Conservation (phyloP, 2,888 invertebrate species). For the Chrysopilus asiliformis region DNA sequence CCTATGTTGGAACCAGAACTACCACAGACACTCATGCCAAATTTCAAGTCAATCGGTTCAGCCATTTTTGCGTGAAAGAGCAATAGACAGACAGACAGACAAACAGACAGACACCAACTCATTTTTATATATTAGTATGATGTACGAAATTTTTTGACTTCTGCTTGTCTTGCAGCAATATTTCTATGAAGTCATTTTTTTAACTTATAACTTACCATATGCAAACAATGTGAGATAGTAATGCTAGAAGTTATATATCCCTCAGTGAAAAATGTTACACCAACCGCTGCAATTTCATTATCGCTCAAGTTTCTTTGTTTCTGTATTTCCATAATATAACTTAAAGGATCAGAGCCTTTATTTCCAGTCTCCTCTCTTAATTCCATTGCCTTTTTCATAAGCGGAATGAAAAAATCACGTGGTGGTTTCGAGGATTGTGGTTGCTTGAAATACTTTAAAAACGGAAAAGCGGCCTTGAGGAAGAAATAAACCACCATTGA, state of each 20-base stretch:
- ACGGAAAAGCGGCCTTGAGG: not conserved
- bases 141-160: too few relatives aligned
- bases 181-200: not conserved
- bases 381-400: conserved; percentile 23
- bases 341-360: conserved; percentile 28
- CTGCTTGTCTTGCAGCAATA: too few relatives aligned
- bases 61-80: too few relatives aligned
- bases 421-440: too few relatives aligned
- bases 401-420: conserved; percentile 21
- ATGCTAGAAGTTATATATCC: conserved; percentile 31
- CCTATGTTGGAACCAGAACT: too few relatives aligned
- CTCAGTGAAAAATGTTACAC: conserved; percentile 31
- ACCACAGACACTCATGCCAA: too few relatives aligned
- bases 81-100: too few relatives aligned
- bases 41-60: too few relatives aligned
- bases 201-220: conserved; percentile 20
- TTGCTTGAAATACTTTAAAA: too few relatives aligned
- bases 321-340: conserved; percentile 26
- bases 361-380: conserved; percentile 19
- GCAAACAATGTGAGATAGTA: conserved; percentile 22
- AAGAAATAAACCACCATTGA: not conserved
- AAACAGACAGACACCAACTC: too few relatives aligned
- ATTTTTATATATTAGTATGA: too few relatives aligned
- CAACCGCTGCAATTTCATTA: conserved; percentile 21
- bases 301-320: conserved; percentile 22